Evolutionary conservation across 2,888 invertebrate genomes (phyloP).

Genomic region (Strigamia crassipes): DNA sequence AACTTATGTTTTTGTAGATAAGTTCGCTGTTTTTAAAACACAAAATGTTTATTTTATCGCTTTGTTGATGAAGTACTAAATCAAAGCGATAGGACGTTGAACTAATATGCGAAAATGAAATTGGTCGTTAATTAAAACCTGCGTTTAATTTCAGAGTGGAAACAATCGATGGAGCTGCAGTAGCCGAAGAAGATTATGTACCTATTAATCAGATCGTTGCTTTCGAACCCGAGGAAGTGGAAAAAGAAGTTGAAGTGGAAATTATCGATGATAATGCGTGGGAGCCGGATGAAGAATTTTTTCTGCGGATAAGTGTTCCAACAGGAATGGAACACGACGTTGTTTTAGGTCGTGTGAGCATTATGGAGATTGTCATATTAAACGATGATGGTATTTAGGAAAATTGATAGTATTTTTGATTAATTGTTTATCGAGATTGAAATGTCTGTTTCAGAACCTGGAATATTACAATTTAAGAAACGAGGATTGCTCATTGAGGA

Average conservation of each 20-base stretch:
- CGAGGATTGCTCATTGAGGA: slow-evolving; percentile 65
- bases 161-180: slow-evolving; percentile 66
- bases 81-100: no score
- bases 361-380: slow-evolving; percentile 66
- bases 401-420: neutral
- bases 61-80: no score
- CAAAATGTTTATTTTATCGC: no score
- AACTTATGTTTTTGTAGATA: no score
- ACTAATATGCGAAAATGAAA: neutral
- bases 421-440: neutral
- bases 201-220: slow-evolving; percentile 62
- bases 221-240: slow-evolving; percentile 63
- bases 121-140: neutral
- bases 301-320: slow-evolving; percentile 62
- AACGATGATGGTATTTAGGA: slow-evolving; percentile 65
- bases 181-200: slow-evolving; percentile 64
- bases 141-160: slow-evolving; percentile 59
- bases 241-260: slow-evolving; percentile 61
- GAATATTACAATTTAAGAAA: slow-evolving; percentile 64
- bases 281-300: slow-evolving; percentile 68
- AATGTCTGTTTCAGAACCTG: slow-evolving; percentile 61
- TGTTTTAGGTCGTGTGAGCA: slow-evolving; percentile 62
- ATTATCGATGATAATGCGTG: slow-evolving; percentile 66
- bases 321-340: slow-evolving; percentile 56
- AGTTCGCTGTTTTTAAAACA: no score